These are phyloP conservation scores for Drosophila fuyamai DNA, from an alignment of 1,140 invertebrate species.

Conservation along the genomic window DNA sequence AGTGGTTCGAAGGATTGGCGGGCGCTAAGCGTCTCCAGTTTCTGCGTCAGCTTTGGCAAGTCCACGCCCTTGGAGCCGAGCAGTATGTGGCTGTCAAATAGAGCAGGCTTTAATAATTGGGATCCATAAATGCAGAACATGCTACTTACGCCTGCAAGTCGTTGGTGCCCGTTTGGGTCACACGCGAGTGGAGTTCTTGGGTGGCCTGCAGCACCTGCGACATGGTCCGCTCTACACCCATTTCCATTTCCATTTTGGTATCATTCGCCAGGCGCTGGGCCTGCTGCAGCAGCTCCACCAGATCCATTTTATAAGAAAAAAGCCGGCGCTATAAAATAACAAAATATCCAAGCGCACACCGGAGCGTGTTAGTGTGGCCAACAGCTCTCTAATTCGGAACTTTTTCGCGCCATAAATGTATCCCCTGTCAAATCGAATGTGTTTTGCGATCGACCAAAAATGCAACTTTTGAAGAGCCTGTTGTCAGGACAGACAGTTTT, in stretches of 20 bases:
- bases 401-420: background rate
- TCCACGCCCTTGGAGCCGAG: slow-evolving; percentile 96
- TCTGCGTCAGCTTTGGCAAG: slow-evolving; percentile 95
- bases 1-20: slow-evolving; percentile 94
- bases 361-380: slow-evolving; percentile 22
- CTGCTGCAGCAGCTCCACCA: slow-evolving; percentile 94
- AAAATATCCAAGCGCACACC: slow-evolving; percentile 7
- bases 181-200: slow-evolving; percentile 93
- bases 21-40: slow-evolving; percentile 94
- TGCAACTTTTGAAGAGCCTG: no score
- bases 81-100: slow-evolving; percentile 90
- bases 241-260: slow-evolving; percentile 92
- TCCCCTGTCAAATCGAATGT: no score
- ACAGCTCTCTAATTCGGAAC: no score
- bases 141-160: slow-evolving; percentile 96
- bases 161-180: slow-evolving; percentile 92
- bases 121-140: no score
- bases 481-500: no score
- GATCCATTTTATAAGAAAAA: slow-evolving; percentile 86
- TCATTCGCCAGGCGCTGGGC: slow-evolving; percentile 95
- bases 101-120: no score
- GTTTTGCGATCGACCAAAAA: no score
- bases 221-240: slow-evolving; percentile 95
- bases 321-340: slow-evolving; percentile 10
- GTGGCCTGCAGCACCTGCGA: slow-evolving; percentile 96